Evolutionary conservation across 1,140 invertebrate genomes (phyloP).

Genomic region (Ectropis grisescens): DNA sequence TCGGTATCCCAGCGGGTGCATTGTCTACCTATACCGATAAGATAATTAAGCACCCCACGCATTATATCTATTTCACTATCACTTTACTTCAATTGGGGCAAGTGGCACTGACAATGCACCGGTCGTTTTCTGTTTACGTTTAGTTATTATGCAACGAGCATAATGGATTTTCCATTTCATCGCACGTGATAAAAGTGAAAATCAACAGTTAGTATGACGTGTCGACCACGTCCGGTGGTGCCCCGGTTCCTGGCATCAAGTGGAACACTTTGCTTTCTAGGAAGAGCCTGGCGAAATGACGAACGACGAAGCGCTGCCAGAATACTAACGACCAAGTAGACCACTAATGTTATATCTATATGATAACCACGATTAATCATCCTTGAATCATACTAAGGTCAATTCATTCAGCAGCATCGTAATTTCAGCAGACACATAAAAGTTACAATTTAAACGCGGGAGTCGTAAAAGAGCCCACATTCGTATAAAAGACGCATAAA

Average conservation of each 20-base stretch:
- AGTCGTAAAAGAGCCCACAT: too few species aligned
- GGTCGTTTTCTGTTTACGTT: too few species aligned
- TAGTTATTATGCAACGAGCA: slow-evolving; percentile 3
- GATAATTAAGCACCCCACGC: slow-evolving; percentile 23
- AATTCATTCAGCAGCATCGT: slow-evolving; percentile 10
- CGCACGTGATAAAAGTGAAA: slow-evolving; percentile 54
- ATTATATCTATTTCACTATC: slow-evolving; percentile 18
- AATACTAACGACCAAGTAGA: slow-evolving; percentile 47
- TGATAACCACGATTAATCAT: slow-evolving; percentile 37
- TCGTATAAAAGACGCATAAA: slow-evolving; percentile 16
- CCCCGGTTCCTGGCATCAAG: slow-evolving; percentile 28
- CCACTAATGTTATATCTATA: too few species aligned
- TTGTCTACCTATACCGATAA: slow-evolving; percentile 32
- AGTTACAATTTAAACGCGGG: too few species aligned
- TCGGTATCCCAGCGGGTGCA: slow-evolving; percentile 27
- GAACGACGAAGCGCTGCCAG: slow-evolving; percentile 31
- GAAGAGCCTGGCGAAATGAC: slow-evolving; percentile 50
- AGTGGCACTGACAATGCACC: slow-evolving; percentile 1
- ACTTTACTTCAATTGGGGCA: slow-evolving; percentile 9
- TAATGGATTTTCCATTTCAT: slow-evolving; percentile 16
- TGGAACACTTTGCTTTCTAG: slow-evolving; percentile 58
- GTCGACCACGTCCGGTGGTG: slow-evolving; percentile 32
- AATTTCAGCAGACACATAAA: too few species aligned
- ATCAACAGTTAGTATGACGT: slow-evolving; percentile 38
- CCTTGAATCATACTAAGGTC: too few species aligned